Evolutionary conservation across 35 echinoderm and acorn worm genomes (phyloP).

Genomic region (Patiria miniata): DNA sequence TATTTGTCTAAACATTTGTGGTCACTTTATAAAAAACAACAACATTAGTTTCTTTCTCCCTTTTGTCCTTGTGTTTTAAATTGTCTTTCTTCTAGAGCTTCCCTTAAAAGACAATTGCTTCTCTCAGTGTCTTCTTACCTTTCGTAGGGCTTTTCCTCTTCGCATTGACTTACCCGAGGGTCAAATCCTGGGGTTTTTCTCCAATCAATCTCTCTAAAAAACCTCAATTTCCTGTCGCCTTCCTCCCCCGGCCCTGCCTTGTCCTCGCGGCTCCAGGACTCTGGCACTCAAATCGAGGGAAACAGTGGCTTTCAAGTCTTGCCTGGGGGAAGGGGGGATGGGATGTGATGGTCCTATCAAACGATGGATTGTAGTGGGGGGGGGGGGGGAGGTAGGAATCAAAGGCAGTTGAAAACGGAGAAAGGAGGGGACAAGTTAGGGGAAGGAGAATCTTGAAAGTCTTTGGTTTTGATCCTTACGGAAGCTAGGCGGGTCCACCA

Average conservation of each 20-base stretch:
- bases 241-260: neutral
- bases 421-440: too few species aligned
- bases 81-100: neutral
- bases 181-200: neutral
- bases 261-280: neutral
- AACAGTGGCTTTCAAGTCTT: neutral
- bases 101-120: neutral
- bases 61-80: too few species aligned
- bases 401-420: too few species aligned
- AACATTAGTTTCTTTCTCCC: too few species aligned
- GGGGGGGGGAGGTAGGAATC: neutral
- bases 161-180: neutral
- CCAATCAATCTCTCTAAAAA: constrained; percentile 16
- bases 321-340: neutral
- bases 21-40: too few species aligned
- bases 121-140: neutral
- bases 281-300: neutral
- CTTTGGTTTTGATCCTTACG: too few species aligned
- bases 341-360: neutral
- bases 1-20: too few species aligned
- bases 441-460: too few species aligned
- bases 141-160: neutral
- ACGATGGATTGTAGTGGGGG: neutral
- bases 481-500: too few species aligned
- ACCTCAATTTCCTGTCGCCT: constrained; percentile 9